Evolutionary conservation across 2,888 invertebrate genomes (phyloP), one percentile per base, ranked within the genome.

Genomic region (Drosophila picticornis): DNA sequence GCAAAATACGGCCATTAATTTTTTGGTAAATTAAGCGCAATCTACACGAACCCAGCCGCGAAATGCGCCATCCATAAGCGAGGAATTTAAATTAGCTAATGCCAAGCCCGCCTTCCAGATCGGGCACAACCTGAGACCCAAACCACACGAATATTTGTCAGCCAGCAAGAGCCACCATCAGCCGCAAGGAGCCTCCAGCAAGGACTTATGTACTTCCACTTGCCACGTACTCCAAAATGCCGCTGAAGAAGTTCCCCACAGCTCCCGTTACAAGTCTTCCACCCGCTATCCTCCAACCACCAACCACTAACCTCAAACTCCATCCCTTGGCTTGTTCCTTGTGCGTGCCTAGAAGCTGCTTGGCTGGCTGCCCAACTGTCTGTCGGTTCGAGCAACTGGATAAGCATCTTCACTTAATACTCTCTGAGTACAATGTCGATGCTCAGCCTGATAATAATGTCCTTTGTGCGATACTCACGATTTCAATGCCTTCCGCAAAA

Each of bases 391-490:
- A 67, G 68, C 48, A 40, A 73, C 63, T 77, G 76, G 88, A 90
- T 90, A 90, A 88, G 87, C 86, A 90, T 90, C 88, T 90, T 85
- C 75, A 80, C 85, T 90, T 88, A 90, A 88, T 90, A 77, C 84
- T 74, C 84, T 74, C 85, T 81, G 81, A 78, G 81, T 85, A 88
- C 81, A 88, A 88, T 88, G 90, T 76, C 81, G 86, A 86, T 90
- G 90, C 75, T 85, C 62, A 70, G 75, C 70, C 72, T 77, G 89
- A 84, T 87, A 83, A 84, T 88, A 87, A 90, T 83, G 90, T 85
- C 77, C 88, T 84, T 80, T 84, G 81, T 73, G 76, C 81, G 72
- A 73, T 69, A 65, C 72, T 72, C 74, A 63, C 68, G 63, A 53
- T 66, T 67, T 60, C 65, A 53, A 51, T 52, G 77, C 64, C 52